Evolutionary conservation across 2,113 vertebrate genomes (phyloP).

Genomic region (Fregata magnificens): DNA sequence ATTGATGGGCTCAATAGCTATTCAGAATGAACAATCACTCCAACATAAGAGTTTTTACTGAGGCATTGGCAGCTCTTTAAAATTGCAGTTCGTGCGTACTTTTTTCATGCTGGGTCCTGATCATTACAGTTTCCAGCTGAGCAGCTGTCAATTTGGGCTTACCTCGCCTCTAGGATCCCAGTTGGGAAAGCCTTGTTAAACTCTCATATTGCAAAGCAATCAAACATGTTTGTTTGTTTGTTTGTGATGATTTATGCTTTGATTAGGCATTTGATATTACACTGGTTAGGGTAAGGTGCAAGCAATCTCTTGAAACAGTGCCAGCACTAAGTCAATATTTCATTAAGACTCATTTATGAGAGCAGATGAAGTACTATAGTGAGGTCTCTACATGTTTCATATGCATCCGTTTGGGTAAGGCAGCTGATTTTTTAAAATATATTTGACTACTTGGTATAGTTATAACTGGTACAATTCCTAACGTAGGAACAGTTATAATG

Average conservation of each 20-base stretch:
- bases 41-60: neutral
- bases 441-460: neutral
- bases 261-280: slow-evolving; percentile 41
- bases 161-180: neutral
- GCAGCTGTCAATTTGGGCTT: slow-evolving; percentile 5
- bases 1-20: neutral
- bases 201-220: neutral
- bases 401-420: neutral
- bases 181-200: slow-evolving; percentile 28
- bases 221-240: slow-evolving; percentile 27
- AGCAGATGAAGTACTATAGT: neutral
- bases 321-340: slow-evolving; percentile 55
- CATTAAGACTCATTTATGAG: slow-evolving; percentile 42
- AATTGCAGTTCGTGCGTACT: neutral
- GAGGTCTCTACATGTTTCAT: neutral
- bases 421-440: neutral
- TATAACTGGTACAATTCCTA: neutral
- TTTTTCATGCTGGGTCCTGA: neutral
- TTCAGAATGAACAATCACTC: slow-evolving; percentile 13
- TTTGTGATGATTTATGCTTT: slow-evolving; percentile 36
- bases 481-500: neutral
- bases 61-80: neutral
- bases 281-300: slow-evolving; percentile 34
- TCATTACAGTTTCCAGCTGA: neutral
- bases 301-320: slow-evolving; percentile 39